These are phyloP conservation scores for Varanus salvator DNA, from an alignment of 2,113 vertebrate genomes.

Conservation along the genomic window DNA sequence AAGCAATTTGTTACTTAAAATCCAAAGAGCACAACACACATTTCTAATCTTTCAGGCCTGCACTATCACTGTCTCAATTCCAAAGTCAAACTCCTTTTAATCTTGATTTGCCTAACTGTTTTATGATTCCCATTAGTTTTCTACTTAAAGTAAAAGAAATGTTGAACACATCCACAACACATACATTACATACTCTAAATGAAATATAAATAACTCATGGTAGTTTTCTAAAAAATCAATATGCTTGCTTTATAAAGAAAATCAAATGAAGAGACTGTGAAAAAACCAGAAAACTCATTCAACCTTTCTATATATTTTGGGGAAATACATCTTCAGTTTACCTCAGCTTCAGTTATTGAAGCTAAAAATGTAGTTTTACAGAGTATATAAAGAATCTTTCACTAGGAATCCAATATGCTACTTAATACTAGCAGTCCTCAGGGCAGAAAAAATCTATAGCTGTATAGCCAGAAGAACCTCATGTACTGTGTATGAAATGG, in stretches of 20 bases:
- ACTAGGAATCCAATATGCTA: not conserved
- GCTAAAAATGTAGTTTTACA: not conserved
- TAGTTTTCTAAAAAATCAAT: not conserved
- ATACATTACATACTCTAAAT: not conserved
- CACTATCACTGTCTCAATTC: not conserved
- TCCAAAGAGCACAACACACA: not conserved
- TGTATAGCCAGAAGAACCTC: not conserved
- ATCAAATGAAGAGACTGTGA: not conserved
- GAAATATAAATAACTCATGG: not conserved
- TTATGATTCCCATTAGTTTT: not conserved
- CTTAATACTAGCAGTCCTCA: not conserved
- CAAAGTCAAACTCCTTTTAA: not conserved
- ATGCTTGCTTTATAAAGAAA: not conserved
- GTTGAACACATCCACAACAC: not conserved
- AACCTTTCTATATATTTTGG: not conserved
- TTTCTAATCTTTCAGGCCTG: not conserved
- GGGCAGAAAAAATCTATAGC: not conserved
- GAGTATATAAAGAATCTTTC: not conserved
- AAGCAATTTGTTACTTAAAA: conserved; percentile 14
- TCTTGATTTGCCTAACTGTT: conserved; percentile 1
- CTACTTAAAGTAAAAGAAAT: not conserved
- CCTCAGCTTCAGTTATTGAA: not conserved
- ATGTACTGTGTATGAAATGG: not conserved
- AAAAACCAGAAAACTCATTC: not conserved
- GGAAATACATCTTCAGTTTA: not conserved